Evolutionary conservation across 1,140 invertebrate genomes (phyloP), one percentile per base, ranked within the genome.

Genomic region (Odontomachus brunneus): DNA sequence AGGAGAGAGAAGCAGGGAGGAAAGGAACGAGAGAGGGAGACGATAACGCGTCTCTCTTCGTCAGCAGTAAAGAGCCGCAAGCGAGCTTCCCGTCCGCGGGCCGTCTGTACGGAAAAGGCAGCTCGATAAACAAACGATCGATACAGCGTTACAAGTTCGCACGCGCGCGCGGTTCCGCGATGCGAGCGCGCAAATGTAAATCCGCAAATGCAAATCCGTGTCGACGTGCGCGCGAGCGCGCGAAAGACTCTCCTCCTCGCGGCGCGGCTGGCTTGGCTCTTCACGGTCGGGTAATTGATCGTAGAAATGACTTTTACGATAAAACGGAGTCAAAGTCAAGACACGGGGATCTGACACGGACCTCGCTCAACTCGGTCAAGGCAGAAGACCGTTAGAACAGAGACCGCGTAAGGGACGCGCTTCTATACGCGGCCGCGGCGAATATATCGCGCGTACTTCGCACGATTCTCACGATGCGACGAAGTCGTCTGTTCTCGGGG

Each of bases 291-390:
- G 69, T 82, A 83, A 84, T 86, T 73, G 78, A 89, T 89, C 83
- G 80, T 89, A 80, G 69, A 89, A 89, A 86, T 87, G 88, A 86
- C 86, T 89, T 89, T 89, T 88, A 89, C 76, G 87, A 88, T 86
- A 89, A 92, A 94, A 93, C 92, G 91, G 88, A 93, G 93, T 94
- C 93, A 93, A 94, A 94, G 93, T 94, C 92, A 93, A 93, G 92
- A 93, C 88, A 60, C 90, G 89, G 92, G 90, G 91, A 93, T 93
- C 90, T 91, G 92, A 93, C 91, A 93, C 91, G 93, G 93, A 91
- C 90, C 84, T 89, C 88, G 89, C 92, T 91, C 91, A 94, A 93
- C 93, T 94, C 92, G 93, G 93, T 93, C 93, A 94, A 94, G 93
- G 93, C 88, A 88, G 91, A 92, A 92, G 89, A 93, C 89, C 89